A percentile compares a stretch with the other conserved stretches of the same genome.
Conservation (phyloP, 2,113 vertebrate genomes). For the Dipodomys spectabilis region DNA sequence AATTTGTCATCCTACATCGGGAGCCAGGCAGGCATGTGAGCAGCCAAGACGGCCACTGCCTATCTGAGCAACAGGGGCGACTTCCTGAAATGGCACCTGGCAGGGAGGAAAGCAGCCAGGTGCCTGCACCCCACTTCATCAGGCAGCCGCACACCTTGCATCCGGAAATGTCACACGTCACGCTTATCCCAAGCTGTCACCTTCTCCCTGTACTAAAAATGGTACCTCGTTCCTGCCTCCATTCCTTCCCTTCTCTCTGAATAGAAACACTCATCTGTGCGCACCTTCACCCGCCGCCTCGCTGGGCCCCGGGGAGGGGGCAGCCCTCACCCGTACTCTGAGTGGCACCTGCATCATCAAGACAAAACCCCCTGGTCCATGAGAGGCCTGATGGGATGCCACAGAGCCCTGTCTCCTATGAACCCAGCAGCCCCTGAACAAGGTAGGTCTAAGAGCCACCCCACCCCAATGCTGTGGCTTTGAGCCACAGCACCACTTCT, state of each 20-base stretch:
- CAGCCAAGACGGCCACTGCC: background rate
- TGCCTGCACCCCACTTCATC: conserved; percentile 17
- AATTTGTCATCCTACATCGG: accelerated
- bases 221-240: background rate
- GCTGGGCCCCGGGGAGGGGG: background rate
- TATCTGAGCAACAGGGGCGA: conserved; percentile 51
- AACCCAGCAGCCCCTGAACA: background rate
- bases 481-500: no score
- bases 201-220: conserved; percentile 53
- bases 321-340: background rate
- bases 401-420: no score
- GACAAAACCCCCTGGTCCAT: background rate
- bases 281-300: background rate
- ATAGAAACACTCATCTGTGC: background rate
- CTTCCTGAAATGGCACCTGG: conserved; percentile 64
- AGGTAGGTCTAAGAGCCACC: background rate
- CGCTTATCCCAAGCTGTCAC: conserved; percentile 55
- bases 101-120: conserved; percentile 60
- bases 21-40: background rate
- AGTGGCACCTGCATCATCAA: background rate
- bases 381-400: background rate
- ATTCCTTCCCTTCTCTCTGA: background rate
- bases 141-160: conserved; percentile 66
- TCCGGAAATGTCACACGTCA: conserved; percentile 37
- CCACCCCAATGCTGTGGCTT: background rate